phyloP scores from a whole-genome alignment of 2,888 invertebrate species.

The Stenchaetothrips biformis region DNA sequence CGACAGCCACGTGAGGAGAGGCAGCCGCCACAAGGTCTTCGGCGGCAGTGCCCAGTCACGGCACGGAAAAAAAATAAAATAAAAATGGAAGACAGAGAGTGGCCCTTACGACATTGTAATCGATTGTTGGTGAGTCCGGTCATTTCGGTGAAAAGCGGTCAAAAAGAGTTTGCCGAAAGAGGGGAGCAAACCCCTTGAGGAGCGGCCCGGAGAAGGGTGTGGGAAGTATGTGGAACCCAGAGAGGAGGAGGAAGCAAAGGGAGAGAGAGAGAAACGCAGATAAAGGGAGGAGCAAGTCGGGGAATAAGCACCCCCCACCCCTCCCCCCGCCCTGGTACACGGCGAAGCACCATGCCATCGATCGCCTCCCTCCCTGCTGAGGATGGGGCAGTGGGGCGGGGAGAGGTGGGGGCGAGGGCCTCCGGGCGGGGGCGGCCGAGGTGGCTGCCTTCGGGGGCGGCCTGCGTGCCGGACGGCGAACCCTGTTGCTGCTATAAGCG shows the following conservation, averaged over 20 bases:
- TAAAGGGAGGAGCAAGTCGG: background rate
- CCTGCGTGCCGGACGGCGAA: background rate
- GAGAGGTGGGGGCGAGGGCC: background rate
- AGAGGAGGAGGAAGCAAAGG: background rate
- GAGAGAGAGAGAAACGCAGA: background rate
- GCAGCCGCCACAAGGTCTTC: no score
- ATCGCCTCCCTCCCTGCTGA: background rate
- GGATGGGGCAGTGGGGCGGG: background rate
- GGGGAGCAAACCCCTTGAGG: background rate
- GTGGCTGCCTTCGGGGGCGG: background rate
- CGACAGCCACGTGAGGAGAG: no score
- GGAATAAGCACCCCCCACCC: background rate
- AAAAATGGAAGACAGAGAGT: no score
- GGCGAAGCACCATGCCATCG: background rate
- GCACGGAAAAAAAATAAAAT: no score
- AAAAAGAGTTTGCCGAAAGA: background rate
- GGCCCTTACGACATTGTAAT: no score
- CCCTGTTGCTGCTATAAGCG: conserved; percentile 4
- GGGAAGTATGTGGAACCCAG: background rate
- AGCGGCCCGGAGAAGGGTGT: background rate
- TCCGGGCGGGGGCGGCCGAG: background rate
- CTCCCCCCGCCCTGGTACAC: background rate
- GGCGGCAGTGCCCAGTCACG: no score
- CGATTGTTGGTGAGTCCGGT: no score
- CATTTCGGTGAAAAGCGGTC: no score